Evolutionary conservation across 2,888 invertebrate species (phyloP).

Genomic region (Eristalinus sepulchralis): DNA sequence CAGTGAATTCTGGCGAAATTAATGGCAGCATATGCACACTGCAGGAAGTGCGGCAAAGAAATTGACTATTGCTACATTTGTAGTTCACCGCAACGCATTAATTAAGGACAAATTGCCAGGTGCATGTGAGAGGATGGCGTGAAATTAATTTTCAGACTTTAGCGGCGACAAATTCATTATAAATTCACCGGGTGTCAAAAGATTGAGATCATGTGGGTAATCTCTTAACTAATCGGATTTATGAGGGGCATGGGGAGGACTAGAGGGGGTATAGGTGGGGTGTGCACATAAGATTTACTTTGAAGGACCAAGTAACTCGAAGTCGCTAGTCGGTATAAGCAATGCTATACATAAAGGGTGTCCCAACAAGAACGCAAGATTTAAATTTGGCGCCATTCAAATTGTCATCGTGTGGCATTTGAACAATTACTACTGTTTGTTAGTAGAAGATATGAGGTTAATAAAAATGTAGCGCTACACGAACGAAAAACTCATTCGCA

Average conservation of each 20-base stretch:
- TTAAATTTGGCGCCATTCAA: no score
- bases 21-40: slow-evolving; percentile 14
- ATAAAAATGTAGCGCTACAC: no score
- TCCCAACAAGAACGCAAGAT: no score
- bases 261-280: background rate
- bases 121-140: background rate
- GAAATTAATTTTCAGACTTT: background rate
- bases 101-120: slow-evolving; percentile 24
- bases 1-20: slow-evolving; percentile 27
- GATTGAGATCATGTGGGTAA: background rate
- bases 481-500: no score
- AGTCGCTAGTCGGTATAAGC: no score
- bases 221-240: background rate
- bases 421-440: no score
- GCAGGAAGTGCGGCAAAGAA: background rate
- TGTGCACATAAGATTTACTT: background rate
- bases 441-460: no score
- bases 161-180: background rate
- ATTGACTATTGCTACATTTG: slow-evolving; percentile 33
- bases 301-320: no score
- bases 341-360: no score
- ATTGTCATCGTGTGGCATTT: no score
- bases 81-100: slow-evolving; percentile 15
- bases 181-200: background rate
- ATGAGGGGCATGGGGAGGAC: no score